Percentiles rank a stretch among this genome's conserved stretches.
phyloP scores from a whole-genome alignment of 2,797 vertebrate species.

The Sylvia borin region DNA sequence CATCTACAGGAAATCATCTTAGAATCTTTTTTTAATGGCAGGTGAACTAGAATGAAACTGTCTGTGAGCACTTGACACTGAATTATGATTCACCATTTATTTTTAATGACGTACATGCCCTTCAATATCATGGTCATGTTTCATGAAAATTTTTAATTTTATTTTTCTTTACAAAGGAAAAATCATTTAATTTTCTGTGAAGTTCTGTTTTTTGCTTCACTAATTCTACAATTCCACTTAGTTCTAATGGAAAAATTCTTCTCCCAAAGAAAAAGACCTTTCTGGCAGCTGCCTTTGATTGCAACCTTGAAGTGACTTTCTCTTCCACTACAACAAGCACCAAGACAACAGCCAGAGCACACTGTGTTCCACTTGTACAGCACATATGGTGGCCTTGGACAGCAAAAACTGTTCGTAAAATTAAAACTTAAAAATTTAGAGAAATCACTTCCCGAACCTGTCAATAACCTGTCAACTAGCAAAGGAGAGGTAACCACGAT shows the following conservation, averaged over 20 bases:
- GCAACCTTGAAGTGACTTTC: neutral
- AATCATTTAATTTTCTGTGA: neutral
- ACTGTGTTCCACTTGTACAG: neutral
- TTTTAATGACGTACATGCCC: neutral
- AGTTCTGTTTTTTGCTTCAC: neutral
- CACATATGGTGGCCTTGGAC: neutral
- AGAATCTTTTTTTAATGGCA: neutral
- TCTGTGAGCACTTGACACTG: neutral
- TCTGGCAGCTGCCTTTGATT: neutral
- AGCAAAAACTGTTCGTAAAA: neutral
- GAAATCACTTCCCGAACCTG: neutral
- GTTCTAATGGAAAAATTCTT: neutral
- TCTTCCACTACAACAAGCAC: neutral
- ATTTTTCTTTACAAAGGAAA: neutral
- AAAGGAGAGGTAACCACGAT: neutral
- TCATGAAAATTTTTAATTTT: neutral
- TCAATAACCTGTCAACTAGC: neutral
- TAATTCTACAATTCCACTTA: neutral
- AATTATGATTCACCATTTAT: neutral
- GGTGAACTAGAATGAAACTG: neutral
- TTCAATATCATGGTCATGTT: neutral
- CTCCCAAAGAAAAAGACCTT: neutral
- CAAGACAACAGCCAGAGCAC: neutral
- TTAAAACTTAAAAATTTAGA: neutral
- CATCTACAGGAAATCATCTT: neutral